Base-by-base conservation (phyloP, 2,113 vertebrate genomes). In the Thamnaconus septentrionalis region DNA sequence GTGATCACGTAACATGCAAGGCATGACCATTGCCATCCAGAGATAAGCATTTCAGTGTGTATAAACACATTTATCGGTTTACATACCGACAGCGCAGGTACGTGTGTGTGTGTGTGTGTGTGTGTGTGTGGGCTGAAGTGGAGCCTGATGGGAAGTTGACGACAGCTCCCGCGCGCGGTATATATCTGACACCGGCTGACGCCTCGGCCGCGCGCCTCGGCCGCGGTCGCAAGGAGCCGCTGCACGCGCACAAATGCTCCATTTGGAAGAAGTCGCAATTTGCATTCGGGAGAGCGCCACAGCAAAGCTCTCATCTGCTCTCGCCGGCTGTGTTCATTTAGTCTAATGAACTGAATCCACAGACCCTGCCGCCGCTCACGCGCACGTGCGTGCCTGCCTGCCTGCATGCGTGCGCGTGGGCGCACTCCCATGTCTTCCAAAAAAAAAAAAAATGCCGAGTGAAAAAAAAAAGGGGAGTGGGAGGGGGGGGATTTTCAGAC, bases 61-160 rank as follows among this genome's bases (percentile, higher is more conserved):
- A 74, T 72, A 72, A 76, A 44, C 75, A 66, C 52, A 56, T 71
- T 76, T 41, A 71, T 75, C 66, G 18, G 18, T 31, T 31, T 31
- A 31, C 18, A 31, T 31, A 31, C 18, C 18, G 18, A 31, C 18
- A 31, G 18, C 18, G 18, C 18, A 31, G 18, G 74, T 80, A 84
- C 71, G 83, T 61, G 80, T 89, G 81, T 78, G 79, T 68, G 64
- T 75, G 61, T 69, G 80, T 31, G 18, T 31, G 18, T 31, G 18
- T 31, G 18, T 31, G 18, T 31, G 18, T 31, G 18, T 31, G 18
- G 1, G 18, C 18, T 31, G 18, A 68, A 81, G 80, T 66, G 75
- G 73, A 69, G 78, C 64, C 56, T 82, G 82, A 82, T 69, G 53
- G 74, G 72, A 84, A 83, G 79, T 84, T 84, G 81, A 81, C 78